Evolutionary conservation across 2,797 vertebrate genomes (phyloP), one percentile per base, ranked within the genome.

Genomic region (Tenualosa ilisha): DNA sequence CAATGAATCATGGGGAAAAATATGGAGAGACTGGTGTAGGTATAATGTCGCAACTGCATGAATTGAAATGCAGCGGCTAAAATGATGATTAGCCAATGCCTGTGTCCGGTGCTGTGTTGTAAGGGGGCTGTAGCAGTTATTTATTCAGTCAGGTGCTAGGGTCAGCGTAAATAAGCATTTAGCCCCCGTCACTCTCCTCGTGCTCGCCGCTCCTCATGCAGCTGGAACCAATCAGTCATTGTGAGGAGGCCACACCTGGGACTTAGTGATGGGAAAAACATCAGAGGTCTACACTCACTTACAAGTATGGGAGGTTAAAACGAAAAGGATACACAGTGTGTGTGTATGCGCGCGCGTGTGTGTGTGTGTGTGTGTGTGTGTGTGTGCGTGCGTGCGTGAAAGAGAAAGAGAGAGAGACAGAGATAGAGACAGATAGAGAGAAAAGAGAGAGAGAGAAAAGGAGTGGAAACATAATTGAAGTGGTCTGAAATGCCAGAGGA

Each of bases 151-250:
- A 63, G 50, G 49, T 59, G 46, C 72, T 11, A 22, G 51, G 51
- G 83, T 86, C 85, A 84, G 46, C 56, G 51, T 84, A 43, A 82
- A 61, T 59, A 86, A 88, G 84, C 37, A 24, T 82, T 43, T 82
- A 31, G 81, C 81, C 56, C 75, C 63, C 20, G 86, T 22, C 50
- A 43, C 75, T 84, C 81, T 89, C 83, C 31, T 31, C 31, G 31
- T 31, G 31, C 31, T 31, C 85, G 26, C 83, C 86, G 68, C 56
- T 40, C 40, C 59, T 11, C 61, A 68, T 82, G 86, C 72, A 63
- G 72, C 15, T 83, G 82, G 24, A 89, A 81, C 75, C 61, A 88
- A 88, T 91, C 85, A 88, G 86, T 85, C 86, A 88, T 1, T 40
- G 85, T 43, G 83, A 83, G 84, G 37, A 79, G 72, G 72, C 72